A percentile compares a stretch with the other conserved stretches of the same genome.
These are phyloP conservation scores for Atrichornis clamosus DNA, from an alignment of 2,113 vertebrate species.

Conservation along the genomic window DNA sequence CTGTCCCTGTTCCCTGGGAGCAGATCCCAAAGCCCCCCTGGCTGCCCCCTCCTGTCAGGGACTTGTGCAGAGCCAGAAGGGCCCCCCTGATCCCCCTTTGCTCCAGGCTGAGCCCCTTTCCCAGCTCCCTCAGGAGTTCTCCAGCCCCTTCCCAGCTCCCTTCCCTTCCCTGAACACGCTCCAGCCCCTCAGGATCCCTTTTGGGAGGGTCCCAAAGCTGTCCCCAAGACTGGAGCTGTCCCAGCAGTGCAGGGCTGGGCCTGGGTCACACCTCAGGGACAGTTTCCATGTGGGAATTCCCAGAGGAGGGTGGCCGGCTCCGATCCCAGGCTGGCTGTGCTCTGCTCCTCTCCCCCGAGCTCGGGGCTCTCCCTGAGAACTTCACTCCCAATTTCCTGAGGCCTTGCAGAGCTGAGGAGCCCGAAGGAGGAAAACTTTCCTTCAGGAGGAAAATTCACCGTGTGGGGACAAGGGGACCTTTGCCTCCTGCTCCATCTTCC, in stretches of 20 bases:
- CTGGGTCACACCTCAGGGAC: neutral
- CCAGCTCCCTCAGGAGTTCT: too few species aligned
- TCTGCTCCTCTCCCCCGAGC: neutral
- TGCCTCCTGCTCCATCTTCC: neutral
- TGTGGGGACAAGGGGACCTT: neutral
- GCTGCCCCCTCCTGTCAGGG: too few species aligned
- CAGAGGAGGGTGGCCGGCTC: fast-evolving
- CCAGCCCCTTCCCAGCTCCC: too few species aligned
- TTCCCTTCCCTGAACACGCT: too few species aligned
- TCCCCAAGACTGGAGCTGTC: neutral
- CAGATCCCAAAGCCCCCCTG: too few species aligned
- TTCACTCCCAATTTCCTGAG: neutral
- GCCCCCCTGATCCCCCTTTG: too few species aligned
- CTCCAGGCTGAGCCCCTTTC: too few species aligned
- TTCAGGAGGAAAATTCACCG: neutral
- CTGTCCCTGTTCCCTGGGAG: neutral
- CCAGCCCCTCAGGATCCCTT: too few species aligned
- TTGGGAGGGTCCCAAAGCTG: too few species aligned
- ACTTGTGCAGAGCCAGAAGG: too few species aligned
- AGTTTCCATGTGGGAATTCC: too few species aligned
- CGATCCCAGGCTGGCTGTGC: fast-evolving
- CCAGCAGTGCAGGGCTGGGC: neutral
- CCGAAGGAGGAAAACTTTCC: neutral
- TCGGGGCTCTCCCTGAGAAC: neutral
- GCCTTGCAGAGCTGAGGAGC: neutral